These are phyloP conservation scores for Liopterus haemorrhoidalis DNA, from an alignment of 2,888 invertebrate species.

Conservation along the genomic window DNA sequence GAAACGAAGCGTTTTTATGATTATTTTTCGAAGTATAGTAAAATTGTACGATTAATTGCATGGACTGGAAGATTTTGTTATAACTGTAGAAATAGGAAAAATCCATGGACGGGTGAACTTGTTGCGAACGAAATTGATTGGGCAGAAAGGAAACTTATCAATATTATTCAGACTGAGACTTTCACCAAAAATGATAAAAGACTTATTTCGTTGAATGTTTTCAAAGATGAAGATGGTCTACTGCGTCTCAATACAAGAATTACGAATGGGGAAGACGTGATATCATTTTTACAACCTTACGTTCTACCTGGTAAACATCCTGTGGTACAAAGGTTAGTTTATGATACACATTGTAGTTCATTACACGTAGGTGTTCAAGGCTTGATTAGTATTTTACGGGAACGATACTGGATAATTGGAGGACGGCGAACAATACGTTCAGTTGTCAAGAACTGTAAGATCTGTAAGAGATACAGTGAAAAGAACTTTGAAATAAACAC, in stretches of 20 bases:
- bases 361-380: conserved; percentile 25
- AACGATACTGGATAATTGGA: conserved; percentile 32
- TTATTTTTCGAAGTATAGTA: conserved; percentile 27
- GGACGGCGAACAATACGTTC: conserved; percentile 26
- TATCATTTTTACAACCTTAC: conserved; percentile 32
- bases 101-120: conserved; percentile 17
- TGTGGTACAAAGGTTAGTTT: conserved; percentile 27
- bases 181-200: conserved; percentile 23
- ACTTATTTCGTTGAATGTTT: conserved; percentile 18
- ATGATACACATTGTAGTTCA: conserved; percentile 15
- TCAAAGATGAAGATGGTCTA: conserved; percentile 25
- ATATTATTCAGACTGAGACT: conserved; percentile 8
- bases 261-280: conserved; percentile 24
- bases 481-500: conserved; percentile 27
- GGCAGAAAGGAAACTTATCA: conserved; percentile 6
- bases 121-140: not conserved
- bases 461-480: conserved; percentile 29
- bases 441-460: conserved; percentile 25
- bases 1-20: conserved; percentile 5
- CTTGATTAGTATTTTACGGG: conserved; percentile 27
- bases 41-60: conserved; percentile 29
- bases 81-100: conserved; percentile 1
- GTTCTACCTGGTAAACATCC: conserved; percentile 32
- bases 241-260: conserved; percentile 29
- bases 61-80: conserved; percentile 23